Conservation (phyloP, 2,888 invertebrate species). For the Drosophila kanekoi region DNA sequence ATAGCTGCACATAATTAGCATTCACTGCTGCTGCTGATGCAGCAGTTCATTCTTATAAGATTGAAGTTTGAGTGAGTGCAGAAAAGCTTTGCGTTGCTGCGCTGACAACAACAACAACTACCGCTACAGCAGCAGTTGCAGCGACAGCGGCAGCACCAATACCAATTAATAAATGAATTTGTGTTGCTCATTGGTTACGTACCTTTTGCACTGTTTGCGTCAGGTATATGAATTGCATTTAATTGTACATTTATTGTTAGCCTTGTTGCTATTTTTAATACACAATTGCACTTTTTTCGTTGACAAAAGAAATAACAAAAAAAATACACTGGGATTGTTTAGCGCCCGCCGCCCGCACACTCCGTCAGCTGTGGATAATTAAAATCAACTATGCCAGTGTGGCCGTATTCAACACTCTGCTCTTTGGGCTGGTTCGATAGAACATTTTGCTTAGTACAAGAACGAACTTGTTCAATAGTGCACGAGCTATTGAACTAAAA, state of each 20-base stretch:
- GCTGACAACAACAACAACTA: conserved; percentile 3
- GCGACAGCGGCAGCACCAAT: conserved; percentile 1
- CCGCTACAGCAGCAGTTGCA: neutral
- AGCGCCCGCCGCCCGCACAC: conserved; percentile 34
- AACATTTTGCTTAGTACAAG: neutral
- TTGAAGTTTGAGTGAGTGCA: conserved; percentile 7
- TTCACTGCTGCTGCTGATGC: conserved; percentile 17
- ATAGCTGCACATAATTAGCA: conserved; percentile 30
- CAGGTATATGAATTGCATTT: conserved; percentile 22
- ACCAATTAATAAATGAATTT: conserved; percentile 21
- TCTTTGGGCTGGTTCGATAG: conserved; percentile 3
- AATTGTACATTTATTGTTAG: conserved; percentile 16
- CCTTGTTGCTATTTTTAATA: conserved; percentile 48
- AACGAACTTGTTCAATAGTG: neutral
- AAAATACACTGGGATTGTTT: conserved; percentile 17
- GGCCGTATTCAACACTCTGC: conserved; percentile 20
- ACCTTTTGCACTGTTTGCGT: conserved; percentile 29
- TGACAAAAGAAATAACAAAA: conserved; percentile 33
- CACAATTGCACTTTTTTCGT: conserved; percentile 39
- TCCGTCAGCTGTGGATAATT: conserved; percentile 50
- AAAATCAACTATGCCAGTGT: conserved; percentile 47
- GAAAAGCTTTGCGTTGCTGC: conserved; percentile 9
- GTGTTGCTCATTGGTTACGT: conserved; percentile 21
- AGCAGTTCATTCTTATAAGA: conserved; percentile 23
- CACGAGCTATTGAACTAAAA: no score